Evolutionary conservation across 2,797 vertebrate genomes (phyloP).

Genomic region (Crenuchus spilurus): DNA sequence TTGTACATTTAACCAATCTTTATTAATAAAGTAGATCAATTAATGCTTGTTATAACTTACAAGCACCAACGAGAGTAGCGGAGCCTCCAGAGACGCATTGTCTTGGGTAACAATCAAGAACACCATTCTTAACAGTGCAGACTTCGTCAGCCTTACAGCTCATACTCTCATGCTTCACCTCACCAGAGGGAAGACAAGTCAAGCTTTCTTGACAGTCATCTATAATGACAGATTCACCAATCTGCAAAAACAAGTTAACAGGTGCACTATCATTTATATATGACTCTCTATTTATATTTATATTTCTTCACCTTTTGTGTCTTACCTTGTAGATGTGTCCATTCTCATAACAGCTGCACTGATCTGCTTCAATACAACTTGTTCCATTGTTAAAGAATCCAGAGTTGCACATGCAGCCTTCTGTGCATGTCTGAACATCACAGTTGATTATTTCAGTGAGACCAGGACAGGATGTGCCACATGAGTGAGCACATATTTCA

Average conservation of each 20-base stretch:
- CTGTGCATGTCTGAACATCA: constrained; percentile 59
- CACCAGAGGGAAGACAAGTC: constrained; percentile 54
- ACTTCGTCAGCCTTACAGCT: constrained; percentile 60
- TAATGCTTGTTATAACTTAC: too few species aligned
- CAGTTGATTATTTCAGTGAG: constrained; percentile 57
- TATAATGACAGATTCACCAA: constrained; percentile 53
- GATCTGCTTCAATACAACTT: constrained; percentile 65
- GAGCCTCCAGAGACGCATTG: too few species aligned
- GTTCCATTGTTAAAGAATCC: constrained; percentile 71
- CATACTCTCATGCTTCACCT: constrained; percentile 50
- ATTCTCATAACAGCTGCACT: constrained; percentile 73
- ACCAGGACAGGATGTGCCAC: constrained; percentile 68
- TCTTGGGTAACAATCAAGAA: constrained; percentile 66
- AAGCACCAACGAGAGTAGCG: too few species aligned
- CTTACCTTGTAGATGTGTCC: constrained; percentile 30
- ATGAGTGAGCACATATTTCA: constrained; percentile 69
- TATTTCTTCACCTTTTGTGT: constrained; percentile 5
- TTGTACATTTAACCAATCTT: too few species aligned
- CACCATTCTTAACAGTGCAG: constrained; percentile 65
- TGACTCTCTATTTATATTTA: too few species aligned
- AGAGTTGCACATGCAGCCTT: constrained; percentile 76
- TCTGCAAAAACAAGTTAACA: constrained; percentile 50
- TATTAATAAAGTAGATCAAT: too few species aligned
- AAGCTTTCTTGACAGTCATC: constrained; percentile 49
- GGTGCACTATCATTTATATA: not conserved